Conservation (phyloP, 2,888 invertebrate genomes). For the Tortricodes alternella region DNA sequence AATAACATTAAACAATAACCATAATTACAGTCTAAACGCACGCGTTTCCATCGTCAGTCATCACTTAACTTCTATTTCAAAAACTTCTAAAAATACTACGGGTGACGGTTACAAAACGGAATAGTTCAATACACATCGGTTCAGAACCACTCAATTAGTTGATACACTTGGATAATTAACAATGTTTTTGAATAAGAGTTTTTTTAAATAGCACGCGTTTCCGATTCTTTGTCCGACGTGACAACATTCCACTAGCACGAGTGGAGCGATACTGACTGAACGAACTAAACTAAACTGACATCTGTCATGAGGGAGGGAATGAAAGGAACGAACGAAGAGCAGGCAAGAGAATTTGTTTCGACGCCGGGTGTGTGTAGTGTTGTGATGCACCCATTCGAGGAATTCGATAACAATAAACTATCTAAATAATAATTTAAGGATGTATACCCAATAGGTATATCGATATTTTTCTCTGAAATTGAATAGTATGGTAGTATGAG, state of each 20-base stretch:
- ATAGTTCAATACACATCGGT: constrained; percentile 14
- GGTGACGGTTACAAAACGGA: neutral
- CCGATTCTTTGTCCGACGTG: neutral
- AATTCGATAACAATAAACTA: no score
- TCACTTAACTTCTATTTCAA: constrained; percentile 49
- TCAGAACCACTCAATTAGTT: constrained; percentile 2
- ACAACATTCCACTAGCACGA: constrained; percentile 16
- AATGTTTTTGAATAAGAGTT: constrained; percentile 18
- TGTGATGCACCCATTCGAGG: constrained; percentile 12
- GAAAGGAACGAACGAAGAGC: constrained; percentile 37
- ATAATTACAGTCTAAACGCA: constrained; percentile 48
- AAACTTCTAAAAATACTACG: constrained; percentile 24
- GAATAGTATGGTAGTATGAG: no score
- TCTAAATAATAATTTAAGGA: no score
- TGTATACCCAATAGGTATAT: no score
- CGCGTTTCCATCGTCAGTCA: constrained; percentile 48
- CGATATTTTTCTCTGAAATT: no score
- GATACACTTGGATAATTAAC: constrained; percentile 12
- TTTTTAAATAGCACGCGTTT: constrained; percentile 50
- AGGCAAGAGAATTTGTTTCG: constrained; percentile 48
- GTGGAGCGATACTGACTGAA: constrained; percentile 54
- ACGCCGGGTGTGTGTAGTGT: constrained; percentile 22
- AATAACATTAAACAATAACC: constrained; percentile 60
- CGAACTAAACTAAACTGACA: no score
- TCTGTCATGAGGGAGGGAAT: constrained; percentile 40